These are phyloP conservation scores for Tadarida brasiliensis DNA, from an alignment of 2,797 vertebrate genomes.

Conservation along the genomic window DNA sequence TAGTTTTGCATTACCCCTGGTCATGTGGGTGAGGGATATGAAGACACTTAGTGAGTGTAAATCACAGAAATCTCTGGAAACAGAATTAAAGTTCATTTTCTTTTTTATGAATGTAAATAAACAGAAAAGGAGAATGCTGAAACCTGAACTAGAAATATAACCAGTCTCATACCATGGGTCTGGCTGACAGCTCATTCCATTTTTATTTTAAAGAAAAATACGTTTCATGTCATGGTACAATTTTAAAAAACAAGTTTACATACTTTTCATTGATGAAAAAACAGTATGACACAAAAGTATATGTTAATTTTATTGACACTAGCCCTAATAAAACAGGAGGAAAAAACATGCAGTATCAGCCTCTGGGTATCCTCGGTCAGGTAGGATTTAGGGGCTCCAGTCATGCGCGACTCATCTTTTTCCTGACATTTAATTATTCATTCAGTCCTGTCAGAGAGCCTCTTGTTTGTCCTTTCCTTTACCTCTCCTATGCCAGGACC, in stretches of 20 bases:
- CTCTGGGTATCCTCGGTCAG: background rate
- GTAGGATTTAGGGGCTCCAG: background rate
- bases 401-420: background rate
- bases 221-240: background rate
- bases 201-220: conserved; percentile 56
- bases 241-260: conserved; percentile 38
- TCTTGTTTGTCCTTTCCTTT: conserved; percentile 31
- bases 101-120: conserved; percentile 23
- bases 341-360: background rate
- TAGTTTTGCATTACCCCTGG: conserved; percentile 40
- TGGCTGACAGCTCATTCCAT: conserved; percentile 4
- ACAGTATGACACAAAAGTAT: background rate
- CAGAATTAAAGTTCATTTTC: conserved; percentile 13
- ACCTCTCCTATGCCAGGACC: background rate
- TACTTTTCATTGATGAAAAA: conserved; percentile 26
- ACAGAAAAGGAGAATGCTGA: conserved; percentile 28
- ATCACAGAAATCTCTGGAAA: background rate
- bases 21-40: background rate
- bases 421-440: conserved; percentile 37
- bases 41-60: background rate
- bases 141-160: conserved; percentile 22
- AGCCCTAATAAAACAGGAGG: background rate
- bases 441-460: background rate
- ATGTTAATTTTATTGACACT: background rate
- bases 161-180: background rate